These are phyloP conservation scores for Cartodere bifasciata DNA, from an alignment of 2,888 invertebrate species.

Conservation along the genomic window DNA sequence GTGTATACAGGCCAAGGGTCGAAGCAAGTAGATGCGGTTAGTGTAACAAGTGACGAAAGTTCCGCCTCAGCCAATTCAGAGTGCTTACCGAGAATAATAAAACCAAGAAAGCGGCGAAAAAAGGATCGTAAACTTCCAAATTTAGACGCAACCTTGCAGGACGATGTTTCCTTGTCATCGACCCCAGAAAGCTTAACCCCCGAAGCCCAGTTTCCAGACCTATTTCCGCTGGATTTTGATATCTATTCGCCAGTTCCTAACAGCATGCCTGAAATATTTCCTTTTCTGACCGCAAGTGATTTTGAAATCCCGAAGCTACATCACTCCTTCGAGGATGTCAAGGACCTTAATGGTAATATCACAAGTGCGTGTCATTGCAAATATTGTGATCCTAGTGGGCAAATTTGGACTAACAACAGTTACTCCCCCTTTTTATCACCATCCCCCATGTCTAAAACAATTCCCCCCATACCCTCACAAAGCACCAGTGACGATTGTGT, in stretches of 20 bases:
- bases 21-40: conserved; percentile 46
- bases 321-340: conserved; percentile 34
- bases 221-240: conserved; percentile 8
- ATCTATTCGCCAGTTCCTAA: too few relatives aligned
- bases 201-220: conserved; percentile 6
- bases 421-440: conserved; percentile 41
- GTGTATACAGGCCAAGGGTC: neutral
- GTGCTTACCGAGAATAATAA: conserved; percentile 76
- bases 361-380: conserved; percentile 53
- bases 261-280: neutral
- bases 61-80: conserved; percentile 57
- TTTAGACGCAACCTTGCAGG: too few relatives aligned
- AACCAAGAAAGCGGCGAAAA: conserved; percentile 79
- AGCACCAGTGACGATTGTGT: too few relatives aligned
- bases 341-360: conserved; percentile 30
- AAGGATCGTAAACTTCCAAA: conserved; percentile 74
- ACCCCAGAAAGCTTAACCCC: conserved; percentile 1
- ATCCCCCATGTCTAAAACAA: too few relatives aligned
- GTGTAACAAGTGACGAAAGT: conserved; percentile 68
- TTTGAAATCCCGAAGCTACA: conserved; percentile 32
- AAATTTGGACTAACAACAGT: conserved; percentile 57
- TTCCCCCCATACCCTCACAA: too few relatives aligned
- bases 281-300: conserved; percentile 12
- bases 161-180: too few relatives aligned
- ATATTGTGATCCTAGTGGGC: conserved; percentile 61